phyloP scores from a whole-genome alignment of 2,797 vertebrate genomes.

The Microchirus variegatus region DNA sequence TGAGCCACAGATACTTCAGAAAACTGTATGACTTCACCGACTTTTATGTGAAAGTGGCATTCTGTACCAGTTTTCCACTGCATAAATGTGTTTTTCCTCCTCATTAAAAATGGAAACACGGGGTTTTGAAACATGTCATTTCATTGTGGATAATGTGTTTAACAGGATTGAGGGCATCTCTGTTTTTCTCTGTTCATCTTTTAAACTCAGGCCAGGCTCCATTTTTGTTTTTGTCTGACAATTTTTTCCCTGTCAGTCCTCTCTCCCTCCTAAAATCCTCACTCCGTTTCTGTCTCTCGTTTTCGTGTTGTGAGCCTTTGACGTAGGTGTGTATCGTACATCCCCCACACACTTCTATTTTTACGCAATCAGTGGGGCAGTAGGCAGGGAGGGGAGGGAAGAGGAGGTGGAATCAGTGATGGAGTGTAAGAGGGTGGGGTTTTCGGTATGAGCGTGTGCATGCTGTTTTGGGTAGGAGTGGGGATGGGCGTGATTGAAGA shows the following conservation, averaged over 20 bases:
- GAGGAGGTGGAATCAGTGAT: conserved; percentile 35
- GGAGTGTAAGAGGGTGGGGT: conserved; percentile 36
- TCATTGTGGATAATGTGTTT: conserved; percentile 15
- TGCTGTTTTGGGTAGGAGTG: not conserved
- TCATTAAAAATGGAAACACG: conserved; percentile 36
- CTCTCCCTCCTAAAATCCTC: conserved; percentile 9
- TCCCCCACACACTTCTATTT: conserved; percentile 77
- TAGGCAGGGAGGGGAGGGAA: conserved; percentile 13
- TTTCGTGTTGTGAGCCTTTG: conserved; percentile 63
- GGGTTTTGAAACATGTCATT: conserved; percentile 35
- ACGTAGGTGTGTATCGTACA: conserved; percentile 65
- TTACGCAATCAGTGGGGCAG: conserved; percentile 58
- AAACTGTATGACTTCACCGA: conserved; percentile 18
- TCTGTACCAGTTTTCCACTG: conserved; percentile 39
- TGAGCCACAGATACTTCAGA: conserved; percentile 17
- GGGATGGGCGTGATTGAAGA: conserved; percentile 49
- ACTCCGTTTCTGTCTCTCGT: conserved; percentile 7
- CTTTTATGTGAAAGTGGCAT: conserved; percentile 1
- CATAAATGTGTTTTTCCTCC: conserved; percentile 15
- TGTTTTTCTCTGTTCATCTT: conserved; percentile 23
- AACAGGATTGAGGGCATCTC: conserved; percentile 9
- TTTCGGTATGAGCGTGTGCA: not conserved
- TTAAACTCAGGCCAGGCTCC: conserved; percentile 4
- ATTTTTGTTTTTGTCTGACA: conserved; percentile 14
- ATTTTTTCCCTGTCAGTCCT: conserved; percentile 13